Evolutionary conservation across 2,888 invertebrate species (phyloP), one percentile per base, ranked within the genome.

Genomic region (Drosophila sordidula): DNA sequence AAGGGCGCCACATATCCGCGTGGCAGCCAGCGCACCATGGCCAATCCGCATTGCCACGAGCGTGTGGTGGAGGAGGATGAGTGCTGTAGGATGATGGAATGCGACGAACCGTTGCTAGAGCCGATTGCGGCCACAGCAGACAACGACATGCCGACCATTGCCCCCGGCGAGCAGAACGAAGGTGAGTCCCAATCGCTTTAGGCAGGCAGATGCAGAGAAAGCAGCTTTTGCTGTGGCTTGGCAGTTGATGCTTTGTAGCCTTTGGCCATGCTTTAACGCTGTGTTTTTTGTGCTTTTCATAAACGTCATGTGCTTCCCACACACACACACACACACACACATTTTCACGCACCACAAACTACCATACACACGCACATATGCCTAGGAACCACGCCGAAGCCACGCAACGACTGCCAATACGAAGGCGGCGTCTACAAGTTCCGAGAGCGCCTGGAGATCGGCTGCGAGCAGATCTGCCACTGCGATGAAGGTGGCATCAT

Each of bases 381-480:
- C 52, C 56, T 63, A 87, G 86, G 75, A 38, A 75, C 88, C 62
- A 82, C 80, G 52, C 82, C 86, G 62, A 90, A 87, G 61, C 76
- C 90, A 44, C 89, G 90, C 50, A 77, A 61, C 49, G 91, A 91
- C 59, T 92, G 92, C 62, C 77, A 87, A 6, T 90, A 72, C 94
- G 95, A 91, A 93, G 94, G 71, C 94, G 94, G 94, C 66, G 95
- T 96, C 0, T 95, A 96, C 80, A 93, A 95, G 49, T 93, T 95
- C 46, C 96, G 97, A 4, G 95, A 95, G 75, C 94, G 93, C 16
- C 95, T 97, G 92, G 94, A 96, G 88, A 95, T 97, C 70, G 97
- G 95, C n/a, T 98, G 98, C 87, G 94, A 95, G 55, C 95, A 95
- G 87, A 94, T 95, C 38, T 98, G 98, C 89, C 93, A 94, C 42